phyloP scores from a whole-genome alignment of 2,797 vertebrate genomes.

The Halcyon leucocephala region DNA sequence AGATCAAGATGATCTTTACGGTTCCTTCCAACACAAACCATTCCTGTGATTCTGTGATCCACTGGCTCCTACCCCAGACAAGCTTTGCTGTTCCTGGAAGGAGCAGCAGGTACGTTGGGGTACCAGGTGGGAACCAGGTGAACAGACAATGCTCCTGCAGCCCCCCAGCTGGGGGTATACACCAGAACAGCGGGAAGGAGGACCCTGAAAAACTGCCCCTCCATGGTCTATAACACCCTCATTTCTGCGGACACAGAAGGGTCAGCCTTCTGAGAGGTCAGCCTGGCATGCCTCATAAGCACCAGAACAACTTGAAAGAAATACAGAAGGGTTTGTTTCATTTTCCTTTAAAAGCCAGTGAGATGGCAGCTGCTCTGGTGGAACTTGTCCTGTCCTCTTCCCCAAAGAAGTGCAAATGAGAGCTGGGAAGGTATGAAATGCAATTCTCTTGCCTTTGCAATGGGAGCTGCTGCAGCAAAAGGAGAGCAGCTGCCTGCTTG shows the following conservation, averaged over 20 bases:
- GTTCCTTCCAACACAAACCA: background rate
- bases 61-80: background rate
- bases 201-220: background rate
- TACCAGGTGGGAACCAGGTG: background rate
- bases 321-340: background rate
- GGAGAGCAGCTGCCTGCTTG: background rate
- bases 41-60: background rate
- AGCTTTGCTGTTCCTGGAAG: background rate
- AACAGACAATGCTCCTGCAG: background rate
- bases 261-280: background rate
- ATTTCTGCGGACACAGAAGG: background rate
- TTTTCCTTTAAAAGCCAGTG: background rate
- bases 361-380: constrained; percentile 7
- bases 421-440: constrained; percentile 11
- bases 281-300: background rate
- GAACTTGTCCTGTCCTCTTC: background rate
- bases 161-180: background rate
- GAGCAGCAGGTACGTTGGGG: background rate
- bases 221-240: background rate
- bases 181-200: background rate
- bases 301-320: background rate
- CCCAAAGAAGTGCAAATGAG: constrained; percentile 9
- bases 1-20: background rate
- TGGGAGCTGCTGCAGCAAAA: background rate
- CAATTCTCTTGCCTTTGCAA: background rate